phyloP scores from a whole-genome alignment of 2,113 vertebrate species.

The Callipepla californica region DNA sequence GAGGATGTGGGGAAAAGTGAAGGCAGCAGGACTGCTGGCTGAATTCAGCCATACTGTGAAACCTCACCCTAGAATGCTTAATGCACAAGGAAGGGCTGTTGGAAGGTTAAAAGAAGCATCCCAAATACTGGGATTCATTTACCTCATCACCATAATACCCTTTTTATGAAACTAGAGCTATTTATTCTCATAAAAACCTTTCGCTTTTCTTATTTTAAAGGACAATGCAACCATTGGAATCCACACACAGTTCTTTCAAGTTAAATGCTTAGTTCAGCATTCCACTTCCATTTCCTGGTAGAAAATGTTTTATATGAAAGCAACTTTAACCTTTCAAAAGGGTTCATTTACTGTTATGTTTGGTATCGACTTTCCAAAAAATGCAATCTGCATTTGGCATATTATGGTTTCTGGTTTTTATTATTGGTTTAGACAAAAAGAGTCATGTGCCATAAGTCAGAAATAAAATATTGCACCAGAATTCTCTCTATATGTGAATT shows the following conservation, averaged over 20 bases:
- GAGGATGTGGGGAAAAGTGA: neutral
- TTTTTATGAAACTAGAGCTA: constrained; percentile 63
- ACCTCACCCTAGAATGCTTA: neutral
- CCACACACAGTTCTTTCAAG: constrained; percentile 57
- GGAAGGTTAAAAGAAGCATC: constrained; percentile 42
- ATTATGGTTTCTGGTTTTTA: constrained; percentile 71
- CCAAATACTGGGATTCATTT: constrained; percentile 33
- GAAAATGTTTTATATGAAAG: constrained; percentile 74
- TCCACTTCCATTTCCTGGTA: constrained; percentile 69
- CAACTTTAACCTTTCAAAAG: constrained; percentile 66
- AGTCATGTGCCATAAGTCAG: constrained; percentile 37
- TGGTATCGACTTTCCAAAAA: constrained; percentile 67
- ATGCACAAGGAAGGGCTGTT: neutral
- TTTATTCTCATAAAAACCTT: constrained; percentile 25
- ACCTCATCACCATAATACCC: constrained; percentile 37
- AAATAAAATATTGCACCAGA: constrained; percentile 57
- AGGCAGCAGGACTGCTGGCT: neutral
- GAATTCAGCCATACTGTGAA: neutral
- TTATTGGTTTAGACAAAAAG: constrained; percentile 36
- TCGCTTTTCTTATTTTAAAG: constrained; percentile 51
- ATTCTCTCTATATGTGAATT: constrained; percentile 51
- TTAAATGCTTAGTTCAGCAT: constrained; percentile 65
- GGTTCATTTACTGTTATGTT: constrained; percentile 72
- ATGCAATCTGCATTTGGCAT: constrained; percentile 6
- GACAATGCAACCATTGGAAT: constrained; percentile 50